A percentile compares a stretch with the other conserved stretches of the same genome.
These are phyloP conservation scores for Drosophila prosaltans DNA, from an alignment of 1,140 invertebrate genomes.

Conservation along the genomic window DNA sequence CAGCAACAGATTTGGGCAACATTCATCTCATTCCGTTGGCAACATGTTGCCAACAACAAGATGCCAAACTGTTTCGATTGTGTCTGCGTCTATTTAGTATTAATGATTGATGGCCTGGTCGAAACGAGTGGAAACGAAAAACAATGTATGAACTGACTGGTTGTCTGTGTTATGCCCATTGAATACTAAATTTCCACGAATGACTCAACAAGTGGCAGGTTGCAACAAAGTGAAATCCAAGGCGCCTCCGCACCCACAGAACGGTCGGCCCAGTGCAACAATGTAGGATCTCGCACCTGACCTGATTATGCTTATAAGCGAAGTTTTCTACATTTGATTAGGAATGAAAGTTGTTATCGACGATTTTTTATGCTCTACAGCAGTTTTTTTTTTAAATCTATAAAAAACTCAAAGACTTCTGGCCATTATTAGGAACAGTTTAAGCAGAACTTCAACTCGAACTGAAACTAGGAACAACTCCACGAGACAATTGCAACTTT, in stretches of 20 bases:
- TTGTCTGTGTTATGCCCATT: constrained; percentile 19
- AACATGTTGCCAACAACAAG: constrained; percentile 29
- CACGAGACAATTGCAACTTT: constrained; percentile 60
- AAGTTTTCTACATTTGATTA: constrained; percentile 6
- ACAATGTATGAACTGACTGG: background rate
- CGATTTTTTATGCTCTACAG: constrained; percentile 8
- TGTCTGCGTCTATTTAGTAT: constrained; percentile 16
- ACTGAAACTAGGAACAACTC: constrained; percentile 27
- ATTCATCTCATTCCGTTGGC: constrained; percentile 49
- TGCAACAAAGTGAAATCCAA: constrained; percentile 24
- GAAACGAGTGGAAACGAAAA: constrained; percentile 3
- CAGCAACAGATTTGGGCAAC: constrained; percentile 34
- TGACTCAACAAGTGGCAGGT: constrained; percentile 74
- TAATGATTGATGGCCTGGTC: constrained; percentile 41
- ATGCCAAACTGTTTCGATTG: constrained; percentile 5
- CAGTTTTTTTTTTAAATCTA: background rate
- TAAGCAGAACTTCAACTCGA: background rate
- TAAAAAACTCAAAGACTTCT: background rate
- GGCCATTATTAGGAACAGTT: background rate
- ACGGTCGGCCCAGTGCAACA: background rate
- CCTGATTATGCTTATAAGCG: constrained; percentile 40
- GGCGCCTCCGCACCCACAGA: constrained; percentile 39
- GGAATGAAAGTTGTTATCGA: background rate
- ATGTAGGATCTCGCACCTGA: constrained; percentile 27
- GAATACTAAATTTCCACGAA: constrained; percentile 63